phyloP scores from a whole-genome alignment of 2,797 vertebrate species.

The Lepidocolaptes lacrymiger region DNA sequence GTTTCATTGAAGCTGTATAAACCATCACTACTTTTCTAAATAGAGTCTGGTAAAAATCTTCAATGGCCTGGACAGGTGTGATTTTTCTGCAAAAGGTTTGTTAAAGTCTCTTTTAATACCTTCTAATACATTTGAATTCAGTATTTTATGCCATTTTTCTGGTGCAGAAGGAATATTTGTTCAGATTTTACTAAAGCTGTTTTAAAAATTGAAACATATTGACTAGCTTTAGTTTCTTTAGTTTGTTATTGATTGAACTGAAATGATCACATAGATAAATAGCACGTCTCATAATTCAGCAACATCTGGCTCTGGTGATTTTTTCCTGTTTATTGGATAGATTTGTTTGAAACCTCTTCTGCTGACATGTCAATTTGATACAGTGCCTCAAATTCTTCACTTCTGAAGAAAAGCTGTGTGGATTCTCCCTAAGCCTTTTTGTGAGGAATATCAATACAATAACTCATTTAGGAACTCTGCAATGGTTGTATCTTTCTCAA shows the following conservation, averaged over 20 bases:
- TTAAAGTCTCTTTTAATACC: not conserved
- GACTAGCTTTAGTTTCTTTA: not conserved
- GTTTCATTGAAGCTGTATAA: not conserved
- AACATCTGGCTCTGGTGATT: conserved; percentile 35
- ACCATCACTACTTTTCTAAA: not conserved
- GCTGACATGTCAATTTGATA: not conserved
- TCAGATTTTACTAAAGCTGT: not conserved
- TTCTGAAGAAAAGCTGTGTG: not conserved
- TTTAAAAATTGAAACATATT: not conserved
- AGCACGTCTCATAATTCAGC: not conserved
- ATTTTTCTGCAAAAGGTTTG: not conserved
- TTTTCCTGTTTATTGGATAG: conserved; percentile 22
- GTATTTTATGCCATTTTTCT: not conserved
- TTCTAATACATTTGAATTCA: not conserved
- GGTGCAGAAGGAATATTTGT: not conserved
- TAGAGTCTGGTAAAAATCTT: not conserved
- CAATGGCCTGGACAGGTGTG: not conserved
- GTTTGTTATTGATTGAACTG: not conserved
- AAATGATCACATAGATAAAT: not conserved
- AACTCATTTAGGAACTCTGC: not conserved
- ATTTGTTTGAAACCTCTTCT: conserved; percentile 46
- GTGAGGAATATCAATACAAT: not conserved
- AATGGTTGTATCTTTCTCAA: not conserved
- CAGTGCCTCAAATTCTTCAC: not conserved
- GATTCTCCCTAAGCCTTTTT: not conserved